Evolutionary conservation across 2,888 invertebrate genomes (phyloP), one percentile per base, ranked within the genome.

Genomic region (Morpho deidamia): DNA sequence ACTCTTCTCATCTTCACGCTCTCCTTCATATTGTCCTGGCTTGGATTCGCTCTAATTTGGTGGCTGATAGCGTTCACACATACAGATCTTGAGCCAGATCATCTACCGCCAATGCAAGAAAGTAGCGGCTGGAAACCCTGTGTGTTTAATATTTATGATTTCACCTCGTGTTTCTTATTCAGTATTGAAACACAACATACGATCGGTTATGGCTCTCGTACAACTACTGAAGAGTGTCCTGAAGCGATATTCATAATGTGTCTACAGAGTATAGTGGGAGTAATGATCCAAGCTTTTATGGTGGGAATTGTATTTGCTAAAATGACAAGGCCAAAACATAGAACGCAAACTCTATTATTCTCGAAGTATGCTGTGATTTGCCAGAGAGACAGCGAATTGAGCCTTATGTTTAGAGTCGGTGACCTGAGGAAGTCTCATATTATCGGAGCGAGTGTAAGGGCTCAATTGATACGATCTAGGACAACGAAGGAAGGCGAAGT

Each of bases 111-210:
- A 9, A 77, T 90, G 90, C 82, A 89, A 63, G 84, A 87, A 60
- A 62, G 75, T 8, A 74, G 90, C 46, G 90, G 91, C 44, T 95
- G 94, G 93, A 93, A 91, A 40, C 96, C 97, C 0, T 98, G 98
- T 76, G 93, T 97, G 42, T 91, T 92, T 59, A 95, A 95, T 71
- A 93, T 97, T 57, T 84, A 92, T 70, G 93, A 94, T 60, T 97
- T 97, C 81, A 94, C 95, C 1, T 95, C 97, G 38, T 96, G 96
- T 65, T 95, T 97, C 81, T 91, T 97, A 56, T 97, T 97, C 91
- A 96, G 96, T 76, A 94, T 97, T 70, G 97, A 97, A 87, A 97
- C 97, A 0, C 97, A 97, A 74, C 96, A 98, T 81, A 99, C 98
- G 8, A 98, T 98, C 65, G 97, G 95, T 70, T 95, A 92, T 76